Conservation (phyloP, 1,140 invertebrate species). For the Sipha flava region DNA sequence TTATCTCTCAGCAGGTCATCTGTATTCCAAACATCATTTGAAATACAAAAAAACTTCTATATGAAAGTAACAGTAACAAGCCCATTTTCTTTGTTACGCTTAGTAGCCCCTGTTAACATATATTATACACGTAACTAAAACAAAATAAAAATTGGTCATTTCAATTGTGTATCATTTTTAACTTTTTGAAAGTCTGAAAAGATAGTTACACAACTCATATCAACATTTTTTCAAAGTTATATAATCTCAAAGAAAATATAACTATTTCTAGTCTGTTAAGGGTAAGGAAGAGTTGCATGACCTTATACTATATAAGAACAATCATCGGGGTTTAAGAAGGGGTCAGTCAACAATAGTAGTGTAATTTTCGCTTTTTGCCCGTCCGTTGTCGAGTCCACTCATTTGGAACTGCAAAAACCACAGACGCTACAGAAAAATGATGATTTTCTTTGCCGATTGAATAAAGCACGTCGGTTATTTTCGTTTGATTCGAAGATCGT, state of each 20-base stretch:
- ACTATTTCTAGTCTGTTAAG: neutral
- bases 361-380: conserved; percentile 16
- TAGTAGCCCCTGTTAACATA: conserved; percentile 25
- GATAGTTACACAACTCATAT: neutral
- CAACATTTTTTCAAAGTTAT: neutral
- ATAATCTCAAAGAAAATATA: neutral
- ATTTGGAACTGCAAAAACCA: conserved; percentile 13
- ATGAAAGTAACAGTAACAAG: conserved; percentile 30
- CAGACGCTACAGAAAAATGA: neutral
- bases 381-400: neutral
- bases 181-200: conserved; percentile 19
- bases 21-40: conserved; percentile 7
- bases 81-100: conserved; percentile 27
- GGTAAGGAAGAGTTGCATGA: conserved; percentile 17
- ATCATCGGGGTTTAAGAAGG: neutral
- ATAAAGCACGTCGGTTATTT: neutral
- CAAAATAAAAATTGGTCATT: neutral
- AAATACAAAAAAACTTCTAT: neutral
- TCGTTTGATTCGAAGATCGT: neutral
- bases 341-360: neutral
- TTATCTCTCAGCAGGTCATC: conserved; percentile 31
- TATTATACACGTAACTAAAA: conserved; percentile 17
- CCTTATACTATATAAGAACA: neutral
- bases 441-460: neutral
- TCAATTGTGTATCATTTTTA: neutral